Evolutionary conservation across 2,888 invertebrate species (phyloP).

Genomic region (Eretmocerus hayati): DNA sequence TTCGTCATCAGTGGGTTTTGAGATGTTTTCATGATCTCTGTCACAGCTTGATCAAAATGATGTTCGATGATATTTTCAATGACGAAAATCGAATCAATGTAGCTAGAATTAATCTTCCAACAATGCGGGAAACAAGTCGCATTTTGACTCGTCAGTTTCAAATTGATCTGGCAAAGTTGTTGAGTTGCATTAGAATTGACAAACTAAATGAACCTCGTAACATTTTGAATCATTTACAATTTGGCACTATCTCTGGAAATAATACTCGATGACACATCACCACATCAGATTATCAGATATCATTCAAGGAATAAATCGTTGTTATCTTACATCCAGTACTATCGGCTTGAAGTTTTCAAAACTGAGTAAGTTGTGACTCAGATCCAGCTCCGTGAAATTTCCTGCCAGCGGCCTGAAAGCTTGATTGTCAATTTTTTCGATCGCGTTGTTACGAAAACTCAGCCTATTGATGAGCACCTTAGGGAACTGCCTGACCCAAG

Average conservation of each 20-base stretch:
- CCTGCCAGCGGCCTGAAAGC: slow-evolving; percentile 62
- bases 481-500: slow-evolving; percentile 52
- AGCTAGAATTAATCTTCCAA: too few relatives aligned
- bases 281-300: not conserved
- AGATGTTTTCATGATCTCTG: too few relatives aligned
- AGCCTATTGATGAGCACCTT: slow-evolving; percentile 50
- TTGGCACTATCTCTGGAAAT: not conserved
- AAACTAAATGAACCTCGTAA: too few relatives aligned
- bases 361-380: slow-evolving; percentile 64
- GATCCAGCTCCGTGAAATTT: slow-evolving; percentile 57
- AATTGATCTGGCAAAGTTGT: too few relatives aligned
- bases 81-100: too few relatives aligned
- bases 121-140: too few relatives aligned
- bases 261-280: not conserved
- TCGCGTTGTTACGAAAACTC: slow-evolving; percentile 58
- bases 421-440: slow-evolving; percentile 55
- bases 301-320: not conserved
- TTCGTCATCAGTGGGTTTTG: too few relatives aligned
- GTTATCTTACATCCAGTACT: slow-evolving; percentile 57
- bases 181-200: too few relatives aligned
- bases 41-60: too few relatives aligned
- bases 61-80: too few relatives aligned
- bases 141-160: too few relatives aligned
- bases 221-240: too few relatives aligned
- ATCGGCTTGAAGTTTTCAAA: slow-evolving; percentile 55